Evolutionary conservation across 2,113 vertebrate species (phyloP), one percentile per base, ranked within the genome.

Genomic region (Gasterosteus nipponicus): DNA sequence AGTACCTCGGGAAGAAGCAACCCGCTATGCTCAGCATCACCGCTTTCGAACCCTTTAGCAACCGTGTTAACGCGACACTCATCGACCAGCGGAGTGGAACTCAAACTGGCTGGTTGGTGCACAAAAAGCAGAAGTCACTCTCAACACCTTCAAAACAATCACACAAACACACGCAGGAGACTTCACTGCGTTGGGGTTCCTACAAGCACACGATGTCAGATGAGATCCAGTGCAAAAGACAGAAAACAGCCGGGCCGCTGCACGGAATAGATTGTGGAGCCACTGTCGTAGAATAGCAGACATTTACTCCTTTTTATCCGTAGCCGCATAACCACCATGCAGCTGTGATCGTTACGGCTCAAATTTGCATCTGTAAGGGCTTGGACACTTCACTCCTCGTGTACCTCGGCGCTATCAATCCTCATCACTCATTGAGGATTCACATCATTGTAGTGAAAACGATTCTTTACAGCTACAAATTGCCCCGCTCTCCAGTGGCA

Each of bases 1-100:
- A 99, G 83, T 99, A 99, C 91, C 83, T 98, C 86, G 98, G 97
- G 31, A 98, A 97, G 86, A 99, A 98, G 93, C 98, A 99, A 90
- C 97, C 98, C 0, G 97, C 97, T 18, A 97, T 98, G 97, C 94
- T 99, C 39, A 97, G 95, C 73, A 96, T 99, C 86, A 98, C 95
- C 19, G 93, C 94, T 85, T 99, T 98, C 22, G 97, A 99, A 65
- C 91, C 91, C 0, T 84, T 88, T 82, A 96, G 91, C 89, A 94
- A 96, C 82, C 95, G 96, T 46, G 96, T 99, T 78, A 99, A 98
- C 0, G 97, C 95, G 84, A 98, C 98, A 12, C 87, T 99, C 76
- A 95, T 97, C 19, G 97, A 99, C 93, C 97, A 98, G 97, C 0
- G 97, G 97, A 0, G 96, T 98, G 81, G 96, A 98, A 75, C 93